Base-by-base conservation (phyloP, 1,140 invertebrate genomes). In the Drosophila saltans region DNA sequence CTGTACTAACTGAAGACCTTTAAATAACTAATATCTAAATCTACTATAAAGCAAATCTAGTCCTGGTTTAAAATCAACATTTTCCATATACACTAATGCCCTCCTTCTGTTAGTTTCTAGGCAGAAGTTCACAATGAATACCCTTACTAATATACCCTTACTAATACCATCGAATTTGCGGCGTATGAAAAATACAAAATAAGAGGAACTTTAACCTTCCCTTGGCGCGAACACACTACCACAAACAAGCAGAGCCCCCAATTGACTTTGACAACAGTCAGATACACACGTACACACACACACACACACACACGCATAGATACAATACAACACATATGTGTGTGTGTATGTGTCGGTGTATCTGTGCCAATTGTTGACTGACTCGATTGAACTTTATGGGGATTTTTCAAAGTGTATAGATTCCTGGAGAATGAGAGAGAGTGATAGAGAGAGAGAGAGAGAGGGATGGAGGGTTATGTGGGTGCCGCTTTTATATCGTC, bases 371-470 rank as follows among this genome's bases (percentile, higher is more conserved):
- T 83, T 83, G 81, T 84, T 83, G 81, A 84, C 81, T 83, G 77
- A 84, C 78, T 84, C 81, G 81, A 84, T 84, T 84, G 81, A 84
- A 84, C 81, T 85, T 84, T 80, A 74, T 74, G 10, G 7, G 60
- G 28, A 40, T 52, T 52, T 52, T 52, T 52, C 33, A 60, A 24
- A 24, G 58, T 21, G 33, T 40, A 60, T 24, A 11, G 11, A 9
- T 16, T 16, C 16, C 16, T 16, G 16, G 16, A 16, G 16, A 16
- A 16, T 16, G 16, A 16, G 16, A n/a, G n/a, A n/a, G n/a, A n/a
- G n/a, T n/a, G n/a, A n/a, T n/a, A n/a, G n/a, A n/a, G n/a, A n/a
- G n/a, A n/a, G 16, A 16, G 16, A 16, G 16, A 16, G 16, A 16
- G 16, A 16, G 16, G 16, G 16, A 16, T 16, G 16, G 39, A 39